Evolutionary conservation across 2,888 invertebrate genomes (phyloP), one percentile per base, ranked within the genome.

Genomic region (Prionchulus punctatus): DNA sequence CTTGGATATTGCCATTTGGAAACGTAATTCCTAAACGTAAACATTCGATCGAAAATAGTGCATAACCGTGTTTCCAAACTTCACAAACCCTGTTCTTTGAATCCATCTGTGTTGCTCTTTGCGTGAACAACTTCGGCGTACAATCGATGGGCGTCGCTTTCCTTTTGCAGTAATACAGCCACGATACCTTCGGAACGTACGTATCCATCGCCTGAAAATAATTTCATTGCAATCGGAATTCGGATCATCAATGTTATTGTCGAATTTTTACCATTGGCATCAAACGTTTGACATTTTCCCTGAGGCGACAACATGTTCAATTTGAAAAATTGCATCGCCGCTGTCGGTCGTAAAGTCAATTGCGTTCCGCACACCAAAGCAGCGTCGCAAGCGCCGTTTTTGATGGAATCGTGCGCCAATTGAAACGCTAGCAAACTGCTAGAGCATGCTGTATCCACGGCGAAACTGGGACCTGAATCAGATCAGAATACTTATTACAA

Each of bases 381-480:
- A 3, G 87, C 81, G 70, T 94, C 91, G 74, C 90, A 90, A 69
- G 84, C 83, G 18, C 90, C 91, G 25, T 79, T 74, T 62, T 82
- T 79, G 66, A 90, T 85, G 43, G 86, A 84, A 28, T 47, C 30
- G 23, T 59, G 18, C 3, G 58, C 49, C 4, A 50, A 18, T 15
- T 55, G 55, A 12, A 94, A 76, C 18, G 89, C 92, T 70, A 85
- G 28, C 71, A 94, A 76, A 61, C 89, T 87, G 66, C 92, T 92
- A 0, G 94, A 94, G 74, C 96, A 98, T 7, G 96, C 96, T 1
- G 96, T 94, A 75, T 98, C 96, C 51, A 96, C 76, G 31, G 91
- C 84, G 75, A 85, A 92, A 71, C 92, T 92, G 7, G 96, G 96
- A 1, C 96, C 81, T 78, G 27, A 49, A 43, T 25, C 49, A 49